Evolutionary conservation across 2,113 vertebrate genomes (phyloP).

Genomic region (Gila orcuttii): DNA sequence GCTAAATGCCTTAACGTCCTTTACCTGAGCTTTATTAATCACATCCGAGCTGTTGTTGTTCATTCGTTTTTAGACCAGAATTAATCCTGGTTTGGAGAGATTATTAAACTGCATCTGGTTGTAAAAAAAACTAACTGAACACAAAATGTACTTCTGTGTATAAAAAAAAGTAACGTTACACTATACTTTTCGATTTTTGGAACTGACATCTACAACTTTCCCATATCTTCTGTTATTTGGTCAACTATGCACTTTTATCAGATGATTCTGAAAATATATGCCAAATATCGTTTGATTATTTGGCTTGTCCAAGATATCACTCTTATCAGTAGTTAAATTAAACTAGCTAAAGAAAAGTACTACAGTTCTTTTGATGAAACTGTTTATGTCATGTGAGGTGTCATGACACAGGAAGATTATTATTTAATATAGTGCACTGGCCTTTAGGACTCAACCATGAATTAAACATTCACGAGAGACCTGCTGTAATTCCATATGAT

Average conservation of each 20-base stretch:
- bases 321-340: not conserved
- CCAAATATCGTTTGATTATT: not conserved
- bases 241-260: not conserved
- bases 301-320: not conserved
- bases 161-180: not conserved
- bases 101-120: not conserved
- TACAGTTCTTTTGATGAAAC: not conserved
- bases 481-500: slow-evolving; percentile 29
- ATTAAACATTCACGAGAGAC: slow-evolving; percentile 9
- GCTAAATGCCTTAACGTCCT: not conserved
- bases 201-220: not conserved
- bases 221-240: not conserved
- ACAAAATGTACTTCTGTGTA: not conserved
- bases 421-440: not conserved
- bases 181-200: not conserved
- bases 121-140: not conserved
- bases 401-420: not conserved
- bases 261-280: not conserved
- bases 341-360: not conserved
- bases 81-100: not conserved
- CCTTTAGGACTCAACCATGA: not conserved
- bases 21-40: not conserved
- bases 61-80: not conserved
- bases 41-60: not conserved
- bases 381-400: not conserved